Evolutionary conservation across 2,113 vertebrate species (phyloP).

Genomic region (Barbus barbus): DNA sequence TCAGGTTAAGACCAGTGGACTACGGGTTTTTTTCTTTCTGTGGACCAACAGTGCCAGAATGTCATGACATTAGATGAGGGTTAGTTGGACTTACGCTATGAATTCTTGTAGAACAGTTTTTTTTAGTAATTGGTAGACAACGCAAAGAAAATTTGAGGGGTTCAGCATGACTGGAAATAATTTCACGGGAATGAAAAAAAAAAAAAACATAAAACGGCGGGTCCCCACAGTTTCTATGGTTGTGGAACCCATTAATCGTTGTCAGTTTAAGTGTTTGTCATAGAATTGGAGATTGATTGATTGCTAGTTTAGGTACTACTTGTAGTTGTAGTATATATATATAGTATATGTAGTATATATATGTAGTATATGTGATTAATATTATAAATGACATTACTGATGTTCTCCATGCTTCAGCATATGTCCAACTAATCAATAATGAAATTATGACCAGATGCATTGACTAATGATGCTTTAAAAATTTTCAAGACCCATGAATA

Average conservation of each 20-base stretch:
- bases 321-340: neutral
- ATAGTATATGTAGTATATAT: no score
- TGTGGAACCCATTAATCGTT: constrained; percentile 31
- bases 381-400: no score
- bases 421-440: no score
- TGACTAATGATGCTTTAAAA: neutral
- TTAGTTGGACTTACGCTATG: constrained; percentile 59
- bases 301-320: neutral
- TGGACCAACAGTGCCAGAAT: constrained; percentile 57
- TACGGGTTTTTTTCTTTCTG: constrained; percentile 54
- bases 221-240: constrained; percentile 9
- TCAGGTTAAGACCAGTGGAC: constrained; percentile 66
- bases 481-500: neutral
- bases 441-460: neutral
- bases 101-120: constrained; percentile 35
- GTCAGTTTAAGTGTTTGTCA: constrained; percentile 27
- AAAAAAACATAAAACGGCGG: constrained; percentile 36
- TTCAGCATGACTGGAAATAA: constrained; percentile 46
- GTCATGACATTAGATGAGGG: constrained; percentile 55
- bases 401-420: no score
- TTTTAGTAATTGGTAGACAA: constrained; percentile 47
- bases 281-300: neutral
- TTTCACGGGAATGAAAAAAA: constrained; percentile 24
- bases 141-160: constrained; percentile 39
- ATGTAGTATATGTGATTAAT: no score